Evolutionary conservation across 2,113 vertebrate genomes (phyloP), one percentile per base, ranked within the genome.

Genomic region (Percopsis transmontana): DNA sequence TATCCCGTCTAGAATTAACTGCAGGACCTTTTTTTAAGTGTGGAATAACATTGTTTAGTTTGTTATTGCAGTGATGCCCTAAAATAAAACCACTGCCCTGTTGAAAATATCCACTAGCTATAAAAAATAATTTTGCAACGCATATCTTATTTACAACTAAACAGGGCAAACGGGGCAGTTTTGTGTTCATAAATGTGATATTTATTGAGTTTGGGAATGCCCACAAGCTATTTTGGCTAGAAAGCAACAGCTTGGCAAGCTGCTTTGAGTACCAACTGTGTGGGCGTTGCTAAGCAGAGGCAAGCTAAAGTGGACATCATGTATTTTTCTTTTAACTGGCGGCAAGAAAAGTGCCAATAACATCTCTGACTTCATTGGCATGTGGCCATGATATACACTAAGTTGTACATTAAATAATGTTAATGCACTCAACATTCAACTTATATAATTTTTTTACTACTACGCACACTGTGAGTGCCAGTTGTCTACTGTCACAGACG

Each of bases 121-220:
- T 33, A 33, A 33, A 33, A 33, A 6, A 33, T 57, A 27, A 64
- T 27, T 38, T 38, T 56, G 8, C 53, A 16, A 16, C 33, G 10
- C 14, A 57, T 19, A 16, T 14, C 13, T 27, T 24, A 7, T 23
- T 38, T 21, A 33, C 53, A 33, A 27, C 53, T 15, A 16, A 2
- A 27, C 5, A 3, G 51, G 21, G 21, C 11, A 5, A 53, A 16
- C 53, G 6, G n/a, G 14, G 24, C 15, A 10, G 55, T 39, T 8
- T n/a, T 57, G 54, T 38, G 24, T 57, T n/a, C 23, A 2, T 57
- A 9, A 57, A 15, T 27, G 16, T 33, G 54, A 6, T 21, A 21
- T 39, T 57, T 19, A 57, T 57, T 19, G n/a, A 57, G 33, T 15
- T 57, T 57, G 55, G 7, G 55, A 57, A 38, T 56, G 14, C 14